Evolutionary conservation across 2,888 invertebrate genomes (phyloP).

Genomic region (Dendrolimus houi): DNA sequence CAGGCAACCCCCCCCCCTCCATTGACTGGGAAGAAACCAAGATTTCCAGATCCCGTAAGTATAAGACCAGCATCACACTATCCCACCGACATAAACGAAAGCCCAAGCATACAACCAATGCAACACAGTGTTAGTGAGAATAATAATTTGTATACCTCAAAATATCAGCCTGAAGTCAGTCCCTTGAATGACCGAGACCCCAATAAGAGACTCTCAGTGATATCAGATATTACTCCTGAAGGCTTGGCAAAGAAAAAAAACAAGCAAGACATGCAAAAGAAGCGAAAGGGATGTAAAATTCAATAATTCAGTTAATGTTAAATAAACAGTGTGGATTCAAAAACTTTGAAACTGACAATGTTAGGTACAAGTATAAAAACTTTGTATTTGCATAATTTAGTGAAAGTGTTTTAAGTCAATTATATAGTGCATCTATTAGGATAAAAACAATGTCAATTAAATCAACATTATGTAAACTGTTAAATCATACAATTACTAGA

Average conservation of each 20-base stretch:
- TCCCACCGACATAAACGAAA: constrained; percentile 43
- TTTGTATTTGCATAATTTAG: no score
- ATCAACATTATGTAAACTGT: no score
- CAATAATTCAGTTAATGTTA: constrained; percentile 31
- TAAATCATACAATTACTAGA: no score
- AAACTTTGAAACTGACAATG: no score
- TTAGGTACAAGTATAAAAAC: no score
- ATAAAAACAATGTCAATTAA: no score
- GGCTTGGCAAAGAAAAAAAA: constrained; percentile 59
- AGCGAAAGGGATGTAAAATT: constrained; percentile 64
- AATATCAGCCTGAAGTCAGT: constrained; percentile 42
- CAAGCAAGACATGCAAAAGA: constrained; percentile 58
- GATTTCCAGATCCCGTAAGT: constrained; percentile 66
- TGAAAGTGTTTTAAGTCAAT: no score
- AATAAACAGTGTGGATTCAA: no score
- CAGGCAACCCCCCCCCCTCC: constrained; percentile 64
- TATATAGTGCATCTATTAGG: no score
- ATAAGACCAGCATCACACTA: constrained; percentile 68
- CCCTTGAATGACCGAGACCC: constrained; percentile 37
- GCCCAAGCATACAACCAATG: constrained; percentile 24
- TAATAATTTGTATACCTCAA: constrained; percentile 56
- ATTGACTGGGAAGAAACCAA: constrained; percentile 54
- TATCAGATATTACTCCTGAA: constrained; percentile 66
- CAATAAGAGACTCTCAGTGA: constrained; percentile 59
- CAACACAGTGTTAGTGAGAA: constrained; percentile 65